Base-by-base conservation (phyloP, 1,140 invertebrate genomes). In the Proctacanthus coquilletti region DNA sequence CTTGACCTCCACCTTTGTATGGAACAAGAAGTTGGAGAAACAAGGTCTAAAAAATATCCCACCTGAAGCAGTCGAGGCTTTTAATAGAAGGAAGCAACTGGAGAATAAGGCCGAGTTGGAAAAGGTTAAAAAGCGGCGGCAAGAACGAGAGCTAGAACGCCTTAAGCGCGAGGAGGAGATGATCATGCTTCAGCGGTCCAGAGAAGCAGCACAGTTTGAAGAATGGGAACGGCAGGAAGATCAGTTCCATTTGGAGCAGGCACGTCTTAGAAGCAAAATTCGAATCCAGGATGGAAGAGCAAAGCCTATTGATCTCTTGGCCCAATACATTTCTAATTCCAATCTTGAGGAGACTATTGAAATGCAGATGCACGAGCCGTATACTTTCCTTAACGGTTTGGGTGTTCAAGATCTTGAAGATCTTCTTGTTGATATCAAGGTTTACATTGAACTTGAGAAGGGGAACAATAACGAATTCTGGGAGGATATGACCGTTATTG, bases 281-380 rank as follows among this genome's bases (percentile, higher is more conserved):
- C 72, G 95, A 40, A 98, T 98, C 30, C 82, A 94, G 45, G 91
- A 96, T 64, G 89, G 91, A 6, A 62, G 88, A 55, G 94, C 94
- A 0, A 98, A 98, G 59, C 92, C 96, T 1, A 98, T 99, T 48
- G 96, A 99, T 72, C 68, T 98, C 35, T 63, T 98, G 29, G 92
- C 92, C 0, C 89, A 94, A 62, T 98, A 98, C 52, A 91, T 98
- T 18, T 88, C 82, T 56, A 82, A 84, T 1, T 86, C 93, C 53
- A 84, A 91, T 50, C 80, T 88, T 49, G 81, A 87, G 21, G 83
- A 88, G 59, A 84, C 87, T 3, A 81, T 96, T 18, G 93, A 98
- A 66, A 93, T 98, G 85, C 88, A 98, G 64, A 93, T 98, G 85
- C 88, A 95, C 53, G 93, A 98, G 61, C 94, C 95, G 0, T 98